Percentiles rank a stretch among this genome's conserved stretches.
phyloP scores from a whole-genome alignment of 2,113 vertebrate genomes.

The Carlito syrichta region DNA sequence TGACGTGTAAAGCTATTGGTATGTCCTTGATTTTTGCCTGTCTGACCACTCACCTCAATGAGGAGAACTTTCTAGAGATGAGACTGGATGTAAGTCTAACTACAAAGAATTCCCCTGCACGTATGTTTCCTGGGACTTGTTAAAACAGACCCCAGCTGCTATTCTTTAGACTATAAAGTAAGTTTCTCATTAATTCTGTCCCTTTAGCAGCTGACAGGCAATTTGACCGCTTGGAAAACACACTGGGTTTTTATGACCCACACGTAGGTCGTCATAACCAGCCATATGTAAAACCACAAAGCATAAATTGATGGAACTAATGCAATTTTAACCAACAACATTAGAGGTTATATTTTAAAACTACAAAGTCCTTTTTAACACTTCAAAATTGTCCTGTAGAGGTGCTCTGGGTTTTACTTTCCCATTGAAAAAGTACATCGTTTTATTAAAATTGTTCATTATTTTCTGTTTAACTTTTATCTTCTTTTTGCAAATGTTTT shows the following conservation, averaged over 20 bases:
- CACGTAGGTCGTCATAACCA: constrained; percentile 71
- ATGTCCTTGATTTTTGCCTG: constrained; percentile 29
- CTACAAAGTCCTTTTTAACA: not conserved
- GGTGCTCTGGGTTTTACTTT: not conserved
- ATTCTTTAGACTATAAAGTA: constrained; percentile 68
- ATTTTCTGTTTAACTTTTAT: not conserved
- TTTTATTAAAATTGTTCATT: not conserved
- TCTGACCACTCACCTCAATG: not conserved
- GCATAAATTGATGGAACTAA: constrained; percentile 62
- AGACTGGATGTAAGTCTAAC: constrained; percentile 14
- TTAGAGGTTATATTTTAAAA: constrained; percentile 58
- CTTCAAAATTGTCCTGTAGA: not conserved
- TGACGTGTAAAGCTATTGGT: not conserved
- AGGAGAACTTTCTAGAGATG: constrained; percentile 35
- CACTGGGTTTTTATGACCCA: constrained; percentile 70
- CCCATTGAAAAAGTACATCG: not conserved
- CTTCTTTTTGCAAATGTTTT: not conserved
- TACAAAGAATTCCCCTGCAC: constrained; percentile 32
- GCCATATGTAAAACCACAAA: constrained; percentile 68
- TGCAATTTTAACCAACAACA: constrained; percentile 51
- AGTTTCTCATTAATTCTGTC: constrained; percentile 72
- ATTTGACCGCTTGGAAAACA: constrained; percentile 73
- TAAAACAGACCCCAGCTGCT: constrained; percentile 69
- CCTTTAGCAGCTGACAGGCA: constrained; percentile 71
- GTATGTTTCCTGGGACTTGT: constrained; percentile 62